Evolutionary conservation across 2,797 vertebrate genomes (phyloP).

Genomic region (Sebastolobus alascanus): DNA sequence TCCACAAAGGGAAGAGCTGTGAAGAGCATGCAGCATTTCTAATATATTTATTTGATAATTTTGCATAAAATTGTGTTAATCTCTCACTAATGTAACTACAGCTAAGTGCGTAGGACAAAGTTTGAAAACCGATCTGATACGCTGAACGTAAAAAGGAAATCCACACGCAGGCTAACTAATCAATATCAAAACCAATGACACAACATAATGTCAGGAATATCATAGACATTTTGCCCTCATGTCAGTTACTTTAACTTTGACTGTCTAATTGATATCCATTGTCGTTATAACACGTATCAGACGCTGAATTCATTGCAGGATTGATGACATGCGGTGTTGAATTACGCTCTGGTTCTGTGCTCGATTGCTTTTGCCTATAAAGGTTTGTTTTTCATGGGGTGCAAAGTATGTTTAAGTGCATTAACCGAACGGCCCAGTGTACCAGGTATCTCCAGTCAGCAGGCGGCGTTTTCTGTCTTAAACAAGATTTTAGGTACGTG

Average conservation of each 20-base stretch:
- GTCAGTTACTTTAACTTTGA: rapidly evolving
- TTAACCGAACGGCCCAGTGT: constrained; percentile 76
- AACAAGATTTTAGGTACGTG: constrained; percentile 72
- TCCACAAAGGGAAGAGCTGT: neutral
- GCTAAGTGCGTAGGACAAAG: neutral
- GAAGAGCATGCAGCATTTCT: neutral
- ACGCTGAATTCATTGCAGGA: neutral
- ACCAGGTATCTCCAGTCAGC: constrained; percentile 58
- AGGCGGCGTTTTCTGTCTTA: constrained; percentile 39
- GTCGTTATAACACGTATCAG: rapidly evolving
- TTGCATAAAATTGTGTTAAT: neutral
- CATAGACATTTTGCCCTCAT: rapidly evolving
- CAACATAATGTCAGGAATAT: neutral
- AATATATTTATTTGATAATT: neutral
- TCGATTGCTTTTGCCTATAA: constrained; percentile 69
- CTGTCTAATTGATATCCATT: rapidly evolving
- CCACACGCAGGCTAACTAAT: constrained; percentile 47
- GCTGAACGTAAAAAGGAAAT: constrained; percentile 9
- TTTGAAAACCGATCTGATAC: constrained; percentile 1
- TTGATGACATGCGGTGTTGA: rapidly evolving
- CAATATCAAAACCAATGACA: constrained; percentile 54
- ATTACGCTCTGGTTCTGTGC: neutral
- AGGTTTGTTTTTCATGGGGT: constrained; percentile 76
- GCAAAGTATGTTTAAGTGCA: constrained; percentile 84
- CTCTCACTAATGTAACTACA: neutral